Evolutionary conservation across 2,888 invertebrate species (phyloP).

Genomic region (Esperia sulphurella): DNA sequence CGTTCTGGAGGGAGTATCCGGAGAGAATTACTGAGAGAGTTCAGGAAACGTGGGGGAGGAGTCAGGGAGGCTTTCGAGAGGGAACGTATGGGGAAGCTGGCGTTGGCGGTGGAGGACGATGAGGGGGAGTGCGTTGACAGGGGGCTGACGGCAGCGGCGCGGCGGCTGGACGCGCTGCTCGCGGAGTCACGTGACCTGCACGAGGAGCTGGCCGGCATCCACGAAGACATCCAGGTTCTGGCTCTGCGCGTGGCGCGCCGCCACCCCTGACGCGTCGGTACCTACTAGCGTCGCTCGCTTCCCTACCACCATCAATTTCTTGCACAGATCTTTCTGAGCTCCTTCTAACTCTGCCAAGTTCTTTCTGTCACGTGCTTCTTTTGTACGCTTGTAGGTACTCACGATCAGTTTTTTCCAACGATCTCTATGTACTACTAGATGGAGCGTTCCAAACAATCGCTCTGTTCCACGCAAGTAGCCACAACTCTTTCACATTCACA

Average conservation of each 20-base stretch:
- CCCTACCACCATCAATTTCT: not conserved
- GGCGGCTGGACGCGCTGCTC: conserved; percentile 62
- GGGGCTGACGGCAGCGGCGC: conserved; percentile 56
- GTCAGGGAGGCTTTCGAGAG: conserved; percentile 54
- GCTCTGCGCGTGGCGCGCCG: conserved; percentile 61
- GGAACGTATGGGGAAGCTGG: conserved; percentile 61
- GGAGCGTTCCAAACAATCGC: too few species aligned
- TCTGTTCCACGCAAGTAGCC: too few species aligned
- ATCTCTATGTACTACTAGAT: too few species aligned
- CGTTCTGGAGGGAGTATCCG: conserved; percentile 31
- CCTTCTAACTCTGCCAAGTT: not conserved
- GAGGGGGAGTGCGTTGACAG: conserved; percentile 35
- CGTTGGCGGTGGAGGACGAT: conserved; percentile 67
- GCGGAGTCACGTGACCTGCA: conserved; percentile 67
- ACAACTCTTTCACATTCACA: too few species aligned
- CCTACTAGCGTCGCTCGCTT: conserved; percentile 28
- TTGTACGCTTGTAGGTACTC: too few species aligned
- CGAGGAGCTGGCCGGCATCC: conserved; percentile 68
- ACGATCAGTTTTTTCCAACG: too few species aligned
- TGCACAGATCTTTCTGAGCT: too few species aligned
- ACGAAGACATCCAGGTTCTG: conserved; percentile 77
- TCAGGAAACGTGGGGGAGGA: conserved; percentile 39
- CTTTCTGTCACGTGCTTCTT: not conserved
- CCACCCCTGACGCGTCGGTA: conserved; percentile 68
- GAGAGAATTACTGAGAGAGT: conserved; percentile 40